Percentiles rank a stretch among this genome's conserved stretches.
phyloP scores from a whole-genome alignment of 2,113 vertebrate species.

The Scomber scombrus region DNA sequence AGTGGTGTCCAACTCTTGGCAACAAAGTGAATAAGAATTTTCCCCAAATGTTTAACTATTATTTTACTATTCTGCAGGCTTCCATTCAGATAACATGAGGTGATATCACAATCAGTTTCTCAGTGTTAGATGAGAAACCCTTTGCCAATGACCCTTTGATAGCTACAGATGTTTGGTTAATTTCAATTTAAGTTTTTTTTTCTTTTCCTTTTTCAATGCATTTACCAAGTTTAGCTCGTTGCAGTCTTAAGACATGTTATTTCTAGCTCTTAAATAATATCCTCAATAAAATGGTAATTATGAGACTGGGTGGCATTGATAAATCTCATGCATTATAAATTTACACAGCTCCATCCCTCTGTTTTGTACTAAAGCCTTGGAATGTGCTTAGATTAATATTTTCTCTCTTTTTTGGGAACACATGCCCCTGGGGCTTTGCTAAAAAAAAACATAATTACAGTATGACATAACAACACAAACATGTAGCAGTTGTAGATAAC shows the following conservation, averaged over 20 bases:
- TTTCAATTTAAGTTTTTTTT: background rate
- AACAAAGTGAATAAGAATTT: constrained; percentile 11
- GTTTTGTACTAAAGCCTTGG: constrained; percentile 1
- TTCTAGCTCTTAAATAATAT: constrained; percentile 14
- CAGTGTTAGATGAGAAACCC: constrained; percentile 10
- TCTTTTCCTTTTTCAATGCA: background rate
- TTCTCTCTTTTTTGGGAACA: constrained; percentile 23
- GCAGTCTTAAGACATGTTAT: background rate
- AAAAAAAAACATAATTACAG: constrained; percentile 26
- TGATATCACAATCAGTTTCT: constrained; percentile 12
- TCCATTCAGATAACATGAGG: background rate
- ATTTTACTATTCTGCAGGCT: background rate
- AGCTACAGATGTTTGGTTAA: background rate
- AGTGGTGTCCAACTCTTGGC: background rate
- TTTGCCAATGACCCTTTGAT: background rate
- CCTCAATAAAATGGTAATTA: constrained; percentile 12
- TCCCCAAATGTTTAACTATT: background rate
- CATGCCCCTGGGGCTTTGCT: constrained; percentile 25
- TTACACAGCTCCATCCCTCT: constrained; percentile 8
- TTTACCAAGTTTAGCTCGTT: background rate
- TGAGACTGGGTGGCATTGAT: background rate
- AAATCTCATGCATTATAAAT: constrained; percentile 2
- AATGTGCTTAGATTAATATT: constrained; percentile 14
- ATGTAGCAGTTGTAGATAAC: background rate
- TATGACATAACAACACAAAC: constrained; percentile 15